phyloP scores from a whole-genome alignment of 2,113 vertebrate genomes.

The Dromaius novaehollandiae region DNA sequence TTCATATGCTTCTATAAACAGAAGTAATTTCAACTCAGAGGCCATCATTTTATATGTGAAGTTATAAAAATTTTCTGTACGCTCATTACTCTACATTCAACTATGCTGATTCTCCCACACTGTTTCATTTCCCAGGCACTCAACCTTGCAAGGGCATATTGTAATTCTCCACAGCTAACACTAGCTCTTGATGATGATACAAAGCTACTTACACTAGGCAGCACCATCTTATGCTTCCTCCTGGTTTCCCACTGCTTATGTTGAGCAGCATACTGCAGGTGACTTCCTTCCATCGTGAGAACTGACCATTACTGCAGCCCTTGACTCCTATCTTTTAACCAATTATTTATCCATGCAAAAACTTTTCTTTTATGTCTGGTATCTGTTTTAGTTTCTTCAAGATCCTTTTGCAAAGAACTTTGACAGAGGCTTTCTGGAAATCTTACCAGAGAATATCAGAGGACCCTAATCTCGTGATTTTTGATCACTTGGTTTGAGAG shows the following conservation, averaged over 20 bases:
- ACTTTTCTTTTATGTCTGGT: not conserved
- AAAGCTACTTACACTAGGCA: not conserved
- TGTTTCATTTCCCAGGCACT: not conserved
- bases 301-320: not conserved
- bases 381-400: not conserved
- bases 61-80: not conserved
- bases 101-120: not conserved
- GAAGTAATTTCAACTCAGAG: not conserved
- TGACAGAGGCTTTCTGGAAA: not conserved
- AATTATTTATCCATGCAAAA: not conserved
- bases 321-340: not conserved
- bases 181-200: not conserved
- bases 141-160: not conserved
- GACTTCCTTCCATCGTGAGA: not conserved
- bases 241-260: not conserved
- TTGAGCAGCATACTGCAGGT: not conserved
- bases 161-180: not conserved
- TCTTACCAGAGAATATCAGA: not conserved
- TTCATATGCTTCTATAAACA: not conserved
- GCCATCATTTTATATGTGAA: not conserved
- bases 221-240: not conserved
- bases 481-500: not conserved
- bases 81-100: not conserved
- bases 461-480: not conserved
- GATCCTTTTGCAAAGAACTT: not conserved